phyloP scores from a whole-genome alignment of 2,797 vertebrate genomes.

The Oryzias sinensis region DNA sequence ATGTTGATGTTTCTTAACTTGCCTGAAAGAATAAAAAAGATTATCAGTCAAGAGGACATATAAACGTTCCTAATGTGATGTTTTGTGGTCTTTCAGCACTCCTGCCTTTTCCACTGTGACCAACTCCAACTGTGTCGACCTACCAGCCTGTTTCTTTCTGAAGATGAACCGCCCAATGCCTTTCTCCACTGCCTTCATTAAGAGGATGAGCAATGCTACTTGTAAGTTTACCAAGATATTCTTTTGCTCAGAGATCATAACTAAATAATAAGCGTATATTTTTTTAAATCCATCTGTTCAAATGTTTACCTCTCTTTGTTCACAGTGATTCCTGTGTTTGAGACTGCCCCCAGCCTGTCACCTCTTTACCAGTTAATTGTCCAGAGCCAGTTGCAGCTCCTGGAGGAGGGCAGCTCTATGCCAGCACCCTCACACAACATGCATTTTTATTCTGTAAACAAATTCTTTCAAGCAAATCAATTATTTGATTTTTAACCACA shows the following conservation, averaged over 20 bases:
- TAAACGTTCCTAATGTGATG: background rate
- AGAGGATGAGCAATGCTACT: slow-evolving; percentile 88
- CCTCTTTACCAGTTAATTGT: slow-evolving; percentile 92
- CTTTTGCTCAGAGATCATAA: background rate
- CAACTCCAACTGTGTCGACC: slow-evolving; percentile 97
- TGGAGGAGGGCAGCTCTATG: slow-evolving; percentile 76
- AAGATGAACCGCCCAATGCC: slow-evolving; percentile 93
- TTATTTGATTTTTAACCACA: background rate
- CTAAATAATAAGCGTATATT: background rate
- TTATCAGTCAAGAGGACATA: background rate
- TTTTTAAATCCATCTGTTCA: background rate
- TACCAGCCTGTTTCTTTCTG: slow-evolving; percentile 96
- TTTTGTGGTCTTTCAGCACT: slow-evolving; percentile 76
- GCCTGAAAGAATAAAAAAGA: background rate
- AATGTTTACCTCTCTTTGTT: background rate
- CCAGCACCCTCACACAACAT: slow-evolving; percentile 79
- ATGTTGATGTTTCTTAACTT: too few species aligned
- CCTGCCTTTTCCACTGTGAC: slow-evolving; percentile 94
- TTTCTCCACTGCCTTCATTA: slow-evolving; percentile 92
- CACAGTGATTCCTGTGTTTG: slow-evolving; percentile 90
- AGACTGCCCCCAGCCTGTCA: slow-evolving; percentile 81
- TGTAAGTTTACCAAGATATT: slow-evolving; percentile 69
- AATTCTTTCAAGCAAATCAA: background rate
- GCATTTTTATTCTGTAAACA: slow-evolving; percentile 94
- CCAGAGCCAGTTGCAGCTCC: slow-evolving; percentile 85